Base-by-base conservation (phyloP, 2,797 vertebrate genomes). In the Takifugu rubripes region DNA sequence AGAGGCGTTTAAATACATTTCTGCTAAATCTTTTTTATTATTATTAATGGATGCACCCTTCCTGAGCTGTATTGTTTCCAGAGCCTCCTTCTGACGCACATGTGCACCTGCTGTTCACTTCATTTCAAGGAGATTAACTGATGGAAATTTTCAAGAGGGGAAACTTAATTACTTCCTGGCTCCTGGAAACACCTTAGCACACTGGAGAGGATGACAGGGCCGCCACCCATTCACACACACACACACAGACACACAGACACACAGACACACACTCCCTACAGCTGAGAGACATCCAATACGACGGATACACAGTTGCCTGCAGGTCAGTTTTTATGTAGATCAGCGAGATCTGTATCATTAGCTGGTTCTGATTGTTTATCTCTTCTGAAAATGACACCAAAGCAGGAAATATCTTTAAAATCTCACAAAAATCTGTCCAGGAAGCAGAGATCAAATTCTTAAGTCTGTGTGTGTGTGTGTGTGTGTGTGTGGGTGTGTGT, bases 131-230 rank as follows among this genome's bases (percentile, higher is more conserved):
- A 79, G 86, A 90, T 92, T 85, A 87, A 61, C 67, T 60, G 69
- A 59, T 73, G 61, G 81, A 74, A 70, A 68, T 72, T 81, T 83
- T 84, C 62, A 61, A 85, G 61, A 75, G 61, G 70, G 63, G 70
- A 80, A 81, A 89, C 82, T 87, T 84, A 89, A 89, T 91, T 90
- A 90, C 80, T 75, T 82, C 59, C 66, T 64, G 74, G 59, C 80
- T 84, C 66, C 77, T 68, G 70, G 70, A 84, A 83, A 79, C 89
- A 89, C 86, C 87, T 87, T 83, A 88, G 85, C 78, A 77, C 81
- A 70, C 58, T 74, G 59, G 61, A 70, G 79, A 70, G 78, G 80
- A 66, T 70, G 61, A 72, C 67, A 61, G 54, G 66, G n/a, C 70
- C 47, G 16, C 76, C 75, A 63, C 79, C 81, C 78, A 82, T 81